phyloP scores from a whole-genome alignment of 2,797 vertebrate species.

The Anniella stebbinsi region DNA sequence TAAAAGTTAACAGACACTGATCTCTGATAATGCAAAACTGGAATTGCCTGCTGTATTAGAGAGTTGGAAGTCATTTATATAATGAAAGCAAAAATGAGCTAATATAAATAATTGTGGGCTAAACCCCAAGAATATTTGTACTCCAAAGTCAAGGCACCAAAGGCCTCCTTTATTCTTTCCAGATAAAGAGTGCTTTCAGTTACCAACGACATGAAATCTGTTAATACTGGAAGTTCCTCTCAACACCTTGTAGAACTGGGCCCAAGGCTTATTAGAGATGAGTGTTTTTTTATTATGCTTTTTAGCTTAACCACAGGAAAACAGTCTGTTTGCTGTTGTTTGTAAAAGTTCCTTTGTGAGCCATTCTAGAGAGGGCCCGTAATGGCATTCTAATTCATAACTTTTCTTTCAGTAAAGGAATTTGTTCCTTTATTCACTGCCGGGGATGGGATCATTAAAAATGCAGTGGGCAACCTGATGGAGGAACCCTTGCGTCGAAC shows the following conservation, averaged over 20 bases:
- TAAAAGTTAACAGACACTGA: conserved; percentile 60
- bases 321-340: conserved; percentile 29
- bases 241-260: conserved; percentile 58
- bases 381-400: background rate
- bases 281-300: conserved; percentile 33
- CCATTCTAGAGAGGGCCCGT: too few species aligned
- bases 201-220: conserved; percentile 57
- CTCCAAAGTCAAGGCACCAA: conserved; percentile 61
- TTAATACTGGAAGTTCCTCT: conserved; percentile 44
- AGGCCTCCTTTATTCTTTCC: conserved; percentile 61
- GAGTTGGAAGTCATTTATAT: conserved; percentile 68
- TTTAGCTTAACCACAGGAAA: conserved; percentile 1
- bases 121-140: conserved; percentile 70
- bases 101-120: conserved; percentile 73
- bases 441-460: background rate
- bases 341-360: background rate
- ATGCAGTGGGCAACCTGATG: background rate
- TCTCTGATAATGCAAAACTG: conserved; percentile 70
- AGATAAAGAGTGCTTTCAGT: conserved; percentile 59
- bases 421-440: background rate
- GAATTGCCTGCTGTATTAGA: conserved; percentile 69
- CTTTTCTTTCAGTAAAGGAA: background rate
- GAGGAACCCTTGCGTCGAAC: background rate
- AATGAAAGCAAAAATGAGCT: conserved; percentile 70
- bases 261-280: conserved; percentile 43